Base-by-base conservation (phyloP, 2,113 vertebrate genomes). In the Cathartes aura region DNA sequence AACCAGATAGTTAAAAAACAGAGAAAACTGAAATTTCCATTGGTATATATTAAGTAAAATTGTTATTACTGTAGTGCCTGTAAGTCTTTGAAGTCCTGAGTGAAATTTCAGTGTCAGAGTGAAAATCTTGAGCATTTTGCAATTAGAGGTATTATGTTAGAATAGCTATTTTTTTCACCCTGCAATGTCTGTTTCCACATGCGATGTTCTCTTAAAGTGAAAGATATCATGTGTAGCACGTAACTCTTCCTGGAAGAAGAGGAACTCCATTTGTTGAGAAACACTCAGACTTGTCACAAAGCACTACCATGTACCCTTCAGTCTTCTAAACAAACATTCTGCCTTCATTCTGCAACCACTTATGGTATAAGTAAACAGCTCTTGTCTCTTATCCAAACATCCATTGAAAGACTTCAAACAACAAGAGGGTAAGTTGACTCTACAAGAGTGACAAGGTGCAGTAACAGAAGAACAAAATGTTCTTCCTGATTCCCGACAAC, bases 321-420 rank as follows among this genome's bases (percentile, higher is more conserved):
- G 59, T 55, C 87, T 82, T 79, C 70, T 78, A 91, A 96, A 91
- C 32, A 96, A 95, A 90, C 76, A 89, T 84, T 82, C 80, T 64
- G 58, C 89, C 55, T 56, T 80, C 62, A 34, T 91, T 89, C 84
- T 93, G 70, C 74, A 90, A 16, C 92, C 58, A 76, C 95, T 96
- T 90, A 72, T 4, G 5, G 8, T 48, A 38, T 40, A 94, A 82
- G 68, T 93, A 82, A 94, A 88, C 78, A 88, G 59, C 74, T 91
- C 94, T 94, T 78, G 66, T 82, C 76, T 85, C 78, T 64, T 90
- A 78, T 93, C 90, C 90, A 97, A 97, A 95, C 82, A 93, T 62
- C 58, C 53, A 88, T 10, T 90, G 67, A 66, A 88, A 80, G 53
- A 45, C 66, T 90, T 94, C 92, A 90, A 72, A 68, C 12, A 60